These are phyloP conservation scores for Cryptus armator DNA, from an alignment of 2,888 invertebrate species.

Conservation along the genomic window DNA sequence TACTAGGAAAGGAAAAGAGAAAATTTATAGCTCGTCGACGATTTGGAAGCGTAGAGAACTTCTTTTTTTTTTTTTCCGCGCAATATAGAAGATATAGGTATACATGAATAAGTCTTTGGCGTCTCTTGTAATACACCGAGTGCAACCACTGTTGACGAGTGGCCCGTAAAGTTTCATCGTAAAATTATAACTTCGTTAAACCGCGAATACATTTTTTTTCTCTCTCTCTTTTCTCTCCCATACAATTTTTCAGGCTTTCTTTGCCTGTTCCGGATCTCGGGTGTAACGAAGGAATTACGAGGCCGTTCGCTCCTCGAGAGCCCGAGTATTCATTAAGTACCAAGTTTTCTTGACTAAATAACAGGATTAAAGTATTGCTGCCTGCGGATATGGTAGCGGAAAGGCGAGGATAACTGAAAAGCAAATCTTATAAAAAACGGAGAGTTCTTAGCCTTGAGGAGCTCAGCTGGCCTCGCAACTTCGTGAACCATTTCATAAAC, in stretches of 20 bases:
- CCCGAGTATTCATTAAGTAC: constrained; percentile 61
- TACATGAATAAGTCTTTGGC: constrained; percentile 20
- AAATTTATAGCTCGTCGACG: constrained; percentile 54
- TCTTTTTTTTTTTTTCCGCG: constrained; percentile 1
- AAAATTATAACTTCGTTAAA: constrained; percentile 69
- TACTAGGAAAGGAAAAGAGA: constrained; percentile 41
- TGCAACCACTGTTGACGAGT: constrained; percentile 59
- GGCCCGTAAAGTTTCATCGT: constrained; percentile 67
- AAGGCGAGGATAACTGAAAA: constrained; percentile 25
- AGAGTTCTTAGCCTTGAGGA: not conserved
- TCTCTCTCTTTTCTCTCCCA: constrained; percentile 26
- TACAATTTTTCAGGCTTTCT: constrained; percentile 40
- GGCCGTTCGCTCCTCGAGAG: constrained; percentile 27
- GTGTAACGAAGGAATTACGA: constrained; percentile 64
- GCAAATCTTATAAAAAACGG: constrained; percentile 29
- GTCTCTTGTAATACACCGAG: constrained; percentile 51
- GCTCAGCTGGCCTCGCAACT: constrained; percentile 11
- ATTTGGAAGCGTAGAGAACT: constrained; percentile 27
- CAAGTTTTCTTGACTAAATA: constrained; percentile 65
- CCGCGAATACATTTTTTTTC: constrained; percentile 57
- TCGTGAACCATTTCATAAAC: constrained; percentile 1
- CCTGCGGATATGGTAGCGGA: constrained; percentile 15
- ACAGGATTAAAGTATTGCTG: constrained; percentile 66
- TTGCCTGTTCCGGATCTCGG: not conserved
- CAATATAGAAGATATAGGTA: constrained; percentile 18